Percentiles rank a stretch among this genome's conserved stretches.
phyloP scores from a whole-genome alignment of 1,140 invertebrate species.

The Diorhabda sublineata region DNA sequence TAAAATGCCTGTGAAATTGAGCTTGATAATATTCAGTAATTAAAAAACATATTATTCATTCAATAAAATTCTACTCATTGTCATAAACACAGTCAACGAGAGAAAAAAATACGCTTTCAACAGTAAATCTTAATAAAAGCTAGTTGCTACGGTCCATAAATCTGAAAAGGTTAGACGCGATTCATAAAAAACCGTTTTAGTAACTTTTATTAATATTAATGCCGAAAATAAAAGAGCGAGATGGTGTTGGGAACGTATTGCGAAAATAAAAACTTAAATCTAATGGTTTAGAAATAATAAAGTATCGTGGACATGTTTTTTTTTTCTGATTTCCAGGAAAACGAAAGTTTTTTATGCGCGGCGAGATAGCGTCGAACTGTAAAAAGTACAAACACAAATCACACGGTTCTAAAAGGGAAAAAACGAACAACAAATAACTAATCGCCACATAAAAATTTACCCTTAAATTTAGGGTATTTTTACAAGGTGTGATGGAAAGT shows the following conservation, averaged over 20 bases:
- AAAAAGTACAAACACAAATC: background rate
- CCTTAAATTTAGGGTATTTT: too few species aligned
- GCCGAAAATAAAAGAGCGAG: background rate
- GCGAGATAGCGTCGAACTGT: background rate
- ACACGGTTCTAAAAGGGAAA: too few species aligned
- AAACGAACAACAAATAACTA: too few species aligned
- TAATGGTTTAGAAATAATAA: constrained; percentile 3
- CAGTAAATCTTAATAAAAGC: constrained; percentile 1
- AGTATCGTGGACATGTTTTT: background rate
- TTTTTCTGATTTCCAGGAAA: background rate
- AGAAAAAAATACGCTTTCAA: background rate
- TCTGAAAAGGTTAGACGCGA: constrained; percentile 1
- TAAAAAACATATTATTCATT: background rate
- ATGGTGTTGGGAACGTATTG: background rate
- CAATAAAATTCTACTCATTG: background rate
- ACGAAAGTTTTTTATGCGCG: background rate
- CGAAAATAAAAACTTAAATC: background rate
- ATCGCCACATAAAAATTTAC: too few species aligned
- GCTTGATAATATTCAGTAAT: too few species aligned
- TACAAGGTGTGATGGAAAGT: too few species aligned
- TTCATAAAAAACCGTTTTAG: background rate
- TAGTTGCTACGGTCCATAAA: constrained; percentile 1
- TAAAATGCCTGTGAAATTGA: too few species aligned
- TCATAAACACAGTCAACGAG: background rate
- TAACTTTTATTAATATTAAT: constrained; percentile 3